Base-by-base conservation (phyloP, 2,113 vertebrate species). In the Amblyopsis rosae region DNA sequence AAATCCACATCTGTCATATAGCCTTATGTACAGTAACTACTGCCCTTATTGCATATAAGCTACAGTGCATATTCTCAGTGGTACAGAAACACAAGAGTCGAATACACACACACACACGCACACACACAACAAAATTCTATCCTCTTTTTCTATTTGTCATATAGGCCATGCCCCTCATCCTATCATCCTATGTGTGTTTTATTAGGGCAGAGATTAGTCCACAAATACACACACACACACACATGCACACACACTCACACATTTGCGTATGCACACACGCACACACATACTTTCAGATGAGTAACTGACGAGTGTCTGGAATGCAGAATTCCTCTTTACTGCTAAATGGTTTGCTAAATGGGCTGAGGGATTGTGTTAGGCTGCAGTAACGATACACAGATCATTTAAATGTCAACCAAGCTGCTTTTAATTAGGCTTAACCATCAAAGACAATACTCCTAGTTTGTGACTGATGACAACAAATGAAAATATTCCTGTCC, bases 1-100 rank as follows among this genome's bases (percentile, higher is more conserved):
- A 84, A 83, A 84, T 75, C 76, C 15, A n/a, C 68, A 61, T 69
- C 66, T 10, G 0, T 19, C 12, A 6, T 9, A 4, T 15, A 6
- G 35, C 35, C 59, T 64, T 12, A 19, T 9, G 13, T 13, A n/a
- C n/a, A n/a, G n/a, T 26, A n/a, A 74, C 57, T 41, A 57, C 65
- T 60, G 66, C 53, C 45, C 9, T 60, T 62, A 75, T 53, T 70
- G 77, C 67, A 67, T 70, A 72, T 73, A 60, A 70, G 69, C 66
- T 57, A 62, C 70, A 53, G 66, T 73, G 72, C 65, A 70, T 79
- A 76, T 73, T 68, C 69, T 78, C 41, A 80, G 41, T 59, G 70
- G 59, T 73, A 75, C 65, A 48, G 19, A 67, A 70, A 46, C 67
- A 81, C 12, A 57, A 76, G 64, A 75, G 71, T 77, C 47, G 67